Evolutionary conservation across 2,888 invertebrate genomes (phyloP).

Genomic region (Eristalis intricaria): DNA sequence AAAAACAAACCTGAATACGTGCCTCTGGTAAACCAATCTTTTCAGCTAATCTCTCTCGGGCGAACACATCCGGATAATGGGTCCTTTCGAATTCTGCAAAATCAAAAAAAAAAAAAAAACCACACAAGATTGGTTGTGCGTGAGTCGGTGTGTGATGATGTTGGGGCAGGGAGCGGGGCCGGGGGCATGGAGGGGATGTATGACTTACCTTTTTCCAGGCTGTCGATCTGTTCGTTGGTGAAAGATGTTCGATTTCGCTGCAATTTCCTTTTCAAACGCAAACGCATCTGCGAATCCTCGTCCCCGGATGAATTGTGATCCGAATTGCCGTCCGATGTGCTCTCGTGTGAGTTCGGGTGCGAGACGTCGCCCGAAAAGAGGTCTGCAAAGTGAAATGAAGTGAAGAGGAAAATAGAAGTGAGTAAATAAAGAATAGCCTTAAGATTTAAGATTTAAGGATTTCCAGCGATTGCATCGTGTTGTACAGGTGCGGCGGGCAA

Average conservation of each 20-base stretch:
- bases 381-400: slow-evolving; percentile 80
- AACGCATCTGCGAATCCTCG: slow-evolving; percentile 94
- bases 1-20: slow-evolving; percentile 95
- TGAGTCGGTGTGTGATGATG: background rate
- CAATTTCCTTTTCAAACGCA: slow-evolving; percentile 96
- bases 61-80: slow-evolving; percentile 98
- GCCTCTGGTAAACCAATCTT: slow-evolving; percentile 99
- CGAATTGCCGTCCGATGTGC: slow-evolving; percentile 93
- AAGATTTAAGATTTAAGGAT: no score
- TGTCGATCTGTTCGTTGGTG: slow-evolving; percentile 99
- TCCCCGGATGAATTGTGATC: slow-evolving; percentile 95
- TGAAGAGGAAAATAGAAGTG: no score
- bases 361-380: slow-evolving; percentile 84
- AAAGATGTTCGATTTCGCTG: slow-evolving; percentile 99
- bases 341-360: slow-evolving; percentile 84
- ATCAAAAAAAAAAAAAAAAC: background rate
- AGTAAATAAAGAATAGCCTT: slow-evolving; percentile 2
- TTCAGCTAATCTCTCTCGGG: slow-evolving; percentile 96
- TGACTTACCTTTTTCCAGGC: slow-evolving; percentile 96
- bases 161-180: background rate
- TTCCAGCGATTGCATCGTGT: background rate
- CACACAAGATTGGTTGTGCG: no score
- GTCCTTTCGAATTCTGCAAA: slow-evolving; percentile 96
- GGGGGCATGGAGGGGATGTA: background rate
- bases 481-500: background rate